Percentiles rank a stretch among this genome's conserved stretches.
phyloP scores from a whole-genome alignment of 2,888 invertebrate species.

The Epinotia demarniana region DNA sequence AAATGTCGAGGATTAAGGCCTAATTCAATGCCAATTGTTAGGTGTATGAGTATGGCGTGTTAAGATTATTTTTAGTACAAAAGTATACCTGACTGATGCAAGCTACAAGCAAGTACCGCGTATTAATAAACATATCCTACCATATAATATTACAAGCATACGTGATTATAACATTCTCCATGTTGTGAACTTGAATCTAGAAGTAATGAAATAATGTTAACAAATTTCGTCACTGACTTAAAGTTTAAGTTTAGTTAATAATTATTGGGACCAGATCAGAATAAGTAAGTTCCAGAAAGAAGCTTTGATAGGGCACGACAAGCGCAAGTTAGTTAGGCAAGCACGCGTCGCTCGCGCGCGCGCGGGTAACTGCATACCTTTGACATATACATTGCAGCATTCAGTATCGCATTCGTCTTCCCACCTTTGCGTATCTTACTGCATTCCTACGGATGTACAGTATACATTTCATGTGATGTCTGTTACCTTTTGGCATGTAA shows the following conservation, averaged over 20 bases:
- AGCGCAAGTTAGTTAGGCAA: constrained; percentile 49
- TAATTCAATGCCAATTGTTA: background rate
- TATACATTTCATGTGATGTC: constrained; percentile 56
- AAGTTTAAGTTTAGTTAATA: constrained; percentile 13
- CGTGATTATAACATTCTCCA: background rate
- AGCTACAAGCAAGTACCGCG: constrained; percentile 11
- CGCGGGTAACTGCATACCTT: constrained; percentile 83
- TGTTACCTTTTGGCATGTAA: constrained; percentile 39
- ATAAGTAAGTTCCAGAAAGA: constrained; percentile 7
- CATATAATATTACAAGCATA: background rate
- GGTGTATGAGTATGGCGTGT: background rate
- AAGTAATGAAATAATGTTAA: constrained; percentile 13
- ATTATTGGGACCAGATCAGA: constrained; percentile 12
- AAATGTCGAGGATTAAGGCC: background rate
- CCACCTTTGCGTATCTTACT: constrained; percentile 85
- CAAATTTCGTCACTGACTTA: background rate
- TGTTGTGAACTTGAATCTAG: background rate
- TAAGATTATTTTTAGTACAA: constrained; percentile 12
- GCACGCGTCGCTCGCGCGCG: constrained; percentile 52
- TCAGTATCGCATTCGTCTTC: constrained; percentile 86
- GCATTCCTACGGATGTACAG: constrained; percentile 84
- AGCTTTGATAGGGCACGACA: constrained; percentile 24
- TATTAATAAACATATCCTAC: constrained; percentile 12
- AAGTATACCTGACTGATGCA: constrained; percentile 17
- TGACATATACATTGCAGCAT: constrained; percentile 87